Evolutionary conservation across 1,140 invertebrate species (phyloP).

Genomic region (Dendroctonus valens): DNA sequence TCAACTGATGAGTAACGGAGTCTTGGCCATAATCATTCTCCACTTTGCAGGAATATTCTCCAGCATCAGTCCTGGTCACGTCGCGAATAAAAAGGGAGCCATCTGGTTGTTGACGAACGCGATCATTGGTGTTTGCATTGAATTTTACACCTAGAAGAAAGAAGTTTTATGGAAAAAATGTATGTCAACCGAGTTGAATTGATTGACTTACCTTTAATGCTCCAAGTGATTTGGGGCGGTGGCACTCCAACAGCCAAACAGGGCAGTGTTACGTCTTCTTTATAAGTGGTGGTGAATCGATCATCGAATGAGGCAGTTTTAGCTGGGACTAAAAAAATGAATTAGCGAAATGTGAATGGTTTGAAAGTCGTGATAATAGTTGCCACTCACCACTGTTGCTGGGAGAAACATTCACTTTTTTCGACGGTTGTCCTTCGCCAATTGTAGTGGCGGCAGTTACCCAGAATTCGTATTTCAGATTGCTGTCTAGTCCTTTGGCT

Average conservation of each 20-base stretch:
- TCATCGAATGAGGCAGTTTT: constrained; percentile 92
- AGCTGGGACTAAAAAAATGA: constrained; percentile 69
- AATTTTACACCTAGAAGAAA: constrained; percentile 49
- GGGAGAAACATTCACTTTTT: constrained; percentile 78
- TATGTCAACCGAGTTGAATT: neutral
- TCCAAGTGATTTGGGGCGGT: constrained; percentile 85
- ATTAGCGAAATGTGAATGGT: neutral
- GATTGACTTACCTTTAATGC: constrained; percentile 53
- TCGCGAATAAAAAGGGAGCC: constrained; percentile 87
- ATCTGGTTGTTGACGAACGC: constrained; percentile 80
- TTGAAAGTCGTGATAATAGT: neutral
- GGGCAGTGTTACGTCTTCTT: constrained; percentile 86
- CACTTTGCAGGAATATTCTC: constrained; percentile 87
- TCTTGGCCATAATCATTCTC: constrained; percentile 92
- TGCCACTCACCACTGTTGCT: constrained; percentile 72
- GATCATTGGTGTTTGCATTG: constrained; percentile 56
- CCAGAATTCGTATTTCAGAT: constrained; percentile 88
- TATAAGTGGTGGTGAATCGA: constrained; percentile 84
- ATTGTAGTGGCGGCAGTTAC: constrained; percentile 91
- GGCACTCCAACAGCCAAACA: constrained; percentile 89
- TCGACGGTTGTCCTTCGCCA: constrained; percentile 86
- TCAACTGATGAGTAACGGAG: constrained; percentile 84
- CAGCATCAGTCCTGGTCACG: constrained; percentile 84
- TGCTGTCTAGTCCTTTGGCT: constrained; percentile 77
- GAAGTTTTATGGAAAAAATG: neutral